Conservation (phyloP, 2,113 vertebrate species). For the Dendropsophus ebraccatus region DNA sequence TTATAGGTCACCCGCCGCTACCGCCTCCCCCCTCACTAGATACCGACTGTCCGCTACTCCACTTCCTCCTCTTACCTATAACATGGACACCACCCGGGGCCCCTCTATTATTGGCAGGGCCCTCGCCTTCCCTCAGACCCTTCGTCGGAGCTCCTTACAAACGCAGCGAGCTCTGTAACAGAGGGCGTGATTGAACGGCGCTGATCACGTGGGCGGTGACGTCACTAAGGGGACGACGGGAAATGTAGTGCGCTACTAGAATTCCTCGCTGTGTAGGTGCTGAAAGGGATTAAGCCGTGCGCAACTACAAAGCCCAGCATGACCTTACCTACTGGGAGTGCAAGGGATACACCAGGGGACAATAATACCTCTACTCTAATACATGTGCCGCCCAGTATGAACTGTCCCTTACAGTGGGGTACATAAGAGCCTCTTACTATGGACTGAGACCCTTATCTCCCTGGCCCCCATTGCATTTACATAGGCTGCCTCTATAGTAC, state of each 20-base stretch:
- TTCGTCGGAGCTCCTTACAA: conserved; percentile 62
- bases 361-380: no score
- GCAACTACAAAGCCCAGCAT: not conserved
- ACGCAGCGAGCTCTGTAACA: conserved; percentile 60
- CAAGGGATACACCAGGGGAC: no score
- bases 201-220: not conserved
- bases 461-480: no score
- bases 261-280: no score
- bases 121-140: conserved; percentile 29
- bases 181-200: conserved; percentile 50
- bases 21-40: not conserved
- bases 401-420: no score
- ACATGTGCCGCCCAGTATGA: no score
- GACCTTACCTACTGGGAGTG: no score
- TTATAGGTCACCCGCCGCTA: not conserved
- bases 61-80: conserved; percentile 28
- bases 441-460: no score
- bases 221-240: conserved; percentile 15
- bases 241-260: conserved; percentile 22
- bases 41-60: not conserved
- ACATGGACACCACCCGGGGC: not conserved
- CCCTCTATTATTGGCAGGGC: conserved; percentile 12
- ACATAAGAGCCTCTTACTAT: no score
- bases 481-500: no score
- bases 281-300: not conserved